Evolutionary conservation across 2,797 vertebrate species (phyloP).

Genomic region (Anas bernieri): DNA sequence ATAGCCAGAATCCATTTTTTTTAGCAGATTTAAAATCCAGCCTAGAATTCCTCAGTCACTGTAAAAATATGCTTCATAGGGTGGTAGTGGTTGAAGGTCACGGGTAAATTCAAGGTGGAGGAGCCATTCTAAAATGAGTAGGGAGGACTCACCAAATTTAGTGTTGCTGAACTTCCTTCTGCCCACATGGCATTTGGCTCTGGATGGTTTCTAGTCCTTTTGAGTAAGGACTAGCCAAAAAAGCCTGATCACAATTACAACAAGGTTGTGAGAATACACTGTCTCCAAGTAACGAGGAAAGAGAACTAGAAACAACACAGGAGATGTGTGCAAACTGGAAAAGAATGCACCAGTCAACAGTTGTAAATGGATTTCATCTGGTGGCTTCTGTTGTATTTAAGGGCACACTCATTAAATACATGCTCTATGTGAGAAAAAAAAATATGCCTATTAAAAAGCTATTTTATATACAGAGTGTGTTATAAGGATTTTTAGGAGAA

Average conservation of each 20-base stretch:
- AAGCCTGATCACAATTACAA: not conserved
- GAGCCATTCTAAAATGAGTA: not conserved
- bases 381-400: not conserved
- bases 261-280: not conserved
- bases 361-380: not conserved
- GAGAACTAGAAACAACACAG: not conserved
- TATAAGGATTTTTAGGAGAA: not conserved
- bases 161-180: not conserved
- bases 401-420: not conserved
- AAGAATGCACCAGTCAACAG: not conserved
- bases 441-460: not conserved
- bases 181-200: not conserved
- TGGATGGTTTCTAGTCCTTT: not conserved
- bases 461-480: not conserved
- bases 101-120: not conserved
- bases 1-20: constrained; percentile 2
- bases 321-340: not conserved
- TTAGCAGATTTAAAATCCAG: not conserved
- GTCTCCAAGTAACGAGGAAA: not conserved
- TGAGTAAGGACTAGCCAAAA: not conserved
- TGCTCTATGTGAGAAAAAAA: not conserved
- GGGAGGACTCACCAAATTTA: not conserved
- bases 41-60: constrained; percentile 1
- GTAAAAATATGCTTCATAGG: not conserved
- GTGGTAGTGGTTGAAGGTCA: not conserved